Evolutionary conservation across 2,797 vertebrate genomes (phyloP).

Genomic region (Arctocebus calabarensis): DNA sequence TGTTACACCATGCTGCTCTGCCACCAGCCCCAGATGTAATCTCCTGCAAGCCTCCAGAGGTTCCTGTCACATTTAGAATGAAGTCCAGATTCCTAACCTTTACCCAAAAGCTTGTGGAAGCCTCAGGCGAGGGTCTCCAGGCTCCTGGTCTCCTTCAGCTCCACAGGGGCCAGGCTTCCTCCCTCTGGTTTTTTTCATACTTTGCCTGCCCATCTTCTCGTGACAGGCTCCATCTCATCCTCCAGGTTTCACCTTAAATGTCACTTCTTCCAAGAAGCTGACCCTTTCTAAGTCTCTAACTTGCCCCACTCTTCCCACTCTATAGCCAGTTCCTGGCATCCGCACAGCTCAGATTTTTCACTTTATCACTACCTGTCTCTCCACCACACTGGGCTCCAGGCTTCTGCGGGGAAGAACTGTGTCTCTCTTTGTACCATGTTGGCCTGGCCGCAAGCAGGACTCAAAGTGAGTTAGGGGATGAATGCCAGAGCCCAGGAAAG

Average conservation of each 20-base stretch:
- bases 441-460: too few species aligned
- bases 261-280: neutral
- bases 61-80: neutral
- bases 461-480: accelerated
- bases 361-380: neutral
- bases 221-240: neutral
- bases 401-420: accelerated
- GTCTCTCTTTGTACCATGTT: neutral
- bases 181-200: neutral
- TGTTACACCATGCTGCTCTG: neutral
- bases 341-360: accelerated
- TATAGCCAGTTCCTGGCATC: neutral
- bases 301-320: too few species aligned
- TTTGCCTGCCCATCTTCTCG: neutral
- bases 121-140: neutral
- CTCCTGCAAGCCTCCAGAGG: neutral
- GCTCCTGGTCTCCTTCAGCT: neutral
- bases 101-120: neutral
- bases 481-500: neutral
- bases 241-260: neutral
- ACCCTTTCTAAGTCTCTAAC: neutral
- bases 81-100: neutral
- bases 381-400: neutral
- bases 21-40: neutral
- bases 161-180: too few species aligned